Evolutionary conservation across 2,888 invertebrate species (phyloP), one percentile per base, ranked within the genome.

Genomic region (Ochlodes sylvanus): DNA sequence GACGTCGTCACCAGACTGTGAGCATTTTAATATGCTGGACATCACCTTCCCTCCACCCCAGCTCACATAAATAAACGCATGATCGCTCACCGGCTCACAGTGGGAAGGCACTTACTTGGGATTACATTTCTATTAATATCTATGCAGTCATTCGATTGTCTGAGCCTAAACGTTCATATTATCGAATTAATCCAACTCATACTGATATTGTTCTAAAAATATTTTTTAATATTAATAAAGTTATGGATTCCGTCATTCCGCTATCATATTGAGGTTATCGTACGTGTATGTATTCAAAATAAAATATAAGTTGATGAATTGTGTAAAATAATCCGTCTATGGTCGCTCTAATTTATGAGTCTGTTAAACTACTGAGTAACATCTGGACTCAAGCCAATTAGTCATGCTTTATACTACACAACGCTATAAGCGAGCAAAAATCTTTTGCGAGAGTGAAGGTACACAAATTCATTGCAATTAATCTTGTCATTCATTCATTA

Each of bases 381-480:
- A 66, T 71, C 80, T 85, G 85, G 85, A 82, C 77, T 72, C 70
- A 69, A 58, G 85, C 86, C 85, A 87, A 80, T 75, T 69, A 77
- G 75, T 77, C 78, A 79, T 73, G 71, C 73, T 75, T 66, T 56
- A 69, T 61, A 56, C 61, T 47, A 60, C 32, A 52, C 60, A 52
- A 41, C 21, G 57, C 41, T 65, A 50, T 41, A 52, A 41, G 34
- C 57, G 57, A 38, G 41, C 27, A 58, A 64, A 64, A 64, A 34
- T 34, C 14, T 34, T 7, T 27, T 52, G 19, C 19, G 38, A 54
- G 21, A 17, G 50, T 38, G 27, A 4, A 27, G 27, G 50, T 32
- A 19, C 38, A 62, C 19, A 50, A 62, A 50, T 62, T 38, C 19
- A 52, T 52, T 52, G 12, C 32, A 52, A 52, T 52, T 34, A 62